Base-by-base conservation (phyloP, 2,797 vertebrate species). In the Girardinus metallicus region DNA sequence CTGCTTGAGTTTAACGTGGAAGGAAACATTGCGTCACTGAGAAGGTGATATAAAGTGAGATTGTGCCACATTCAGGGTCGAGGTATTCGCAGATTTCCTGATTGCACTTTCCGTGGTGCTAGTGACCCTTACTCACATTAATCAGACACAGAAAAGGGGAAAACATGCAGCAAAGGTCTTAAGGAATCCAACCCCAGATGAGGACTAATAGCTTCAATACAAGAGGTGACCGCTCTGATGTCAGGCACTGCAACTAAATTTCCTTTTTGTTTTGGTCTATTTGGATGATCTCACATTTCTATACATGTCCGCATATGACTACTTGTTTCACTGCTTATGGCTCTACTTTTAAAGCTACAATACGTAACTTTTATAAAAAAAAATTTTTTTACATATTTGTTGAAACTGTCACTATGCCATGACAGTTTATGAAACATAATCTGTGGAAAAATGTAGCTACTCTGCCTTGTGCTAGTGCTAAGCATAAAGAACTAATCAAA, bases 1-100 rank as follows among this genome's bases (percentile, higher is more conserved):
- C 44, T 39, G 31, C 47, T 76, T 51, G 26, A 31, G 29, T 51
- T 46, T 43, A 26, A 66, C 21, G 44, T 62, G 72, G 73, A 79
- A 5, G 34, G 73, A 79, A 10, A 36, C 7, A 66, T 26, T 66
- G 34, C 41, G 15, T 26, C n/a, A 57, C 46, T 49, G 57, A 80
- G 39, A 29, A 47, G 13, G 72, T 6, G 16, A 74, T 8, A 49
- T 21, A n/a, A 66, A 44, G 23, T 23, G 13, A 55, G 0, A 66
- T 51, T 83, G 60, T 23, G 41, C 21, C 43, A 60, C 12, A 15
- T 46, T 43, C 31, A 21, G 15, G 29, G 36, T 34, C 16, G 18
- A 64, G 29, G 29, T 66, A 36, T 66, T 18, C 21, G 2, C 64
- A 39, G 11, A 12, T 11, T 23, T 39, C 36, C 64, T 68, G 18